Evolutionary conservation across 2,113 vertebrate genomes (phyloP).

Genomic region (Platysteira castanea): DNA sequence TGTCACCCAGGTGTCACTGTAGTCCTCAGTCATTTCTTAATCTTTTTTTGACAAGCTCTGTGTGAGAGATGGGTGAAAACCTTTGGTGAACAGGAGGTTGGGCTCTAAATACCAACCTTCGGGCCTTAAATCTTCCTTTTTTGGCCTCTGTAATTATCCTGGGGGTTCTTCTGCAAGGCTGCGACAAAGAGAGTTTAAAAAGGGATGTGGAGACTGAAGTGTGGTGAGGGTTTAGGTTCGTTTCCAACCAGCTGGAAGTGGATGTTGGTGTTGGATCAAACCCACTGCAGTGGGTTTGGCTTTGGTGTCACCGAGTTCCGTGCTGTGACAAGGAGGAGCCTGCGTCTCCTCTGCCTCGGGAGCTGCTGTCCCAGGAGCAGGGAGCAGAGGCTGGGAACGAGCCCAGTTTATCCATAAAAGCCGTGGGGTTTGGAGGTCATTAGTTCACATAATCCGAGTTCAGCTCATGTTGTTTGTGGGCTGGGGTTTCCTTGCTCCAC

Average conservation of each 20-base stretch:
- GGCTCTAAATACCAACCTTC: fast-evolving
- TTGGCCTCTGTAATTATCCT: background rate
- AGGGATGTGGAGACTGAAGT: fast-evolving
- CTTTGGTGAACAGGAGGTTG: background rate
- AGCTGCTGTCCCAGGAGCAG: background rate
- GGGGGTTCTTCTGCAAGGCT: background rate
- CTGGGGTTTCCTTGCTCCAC: background rate
- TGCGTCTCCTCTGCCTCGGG: background rate
- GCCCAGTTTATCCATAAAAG: background rate
- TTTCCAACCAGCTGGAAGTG: background rate
- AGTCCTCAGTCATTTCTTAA: background rate
- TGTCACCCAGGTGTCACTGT: fast-evolving
- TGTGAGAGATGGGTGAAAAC: background rate
- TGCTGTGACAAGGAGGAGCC: background rate
- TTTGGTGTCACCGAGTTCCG: background rate
- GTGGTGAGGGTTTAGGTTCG: fast-evolving
- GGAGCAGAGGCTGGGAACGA: background rate
- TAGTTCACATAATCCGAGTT: background rate
- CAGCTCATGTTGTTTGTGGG: fast-evolving
- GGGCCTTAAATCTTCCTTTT: background rate
- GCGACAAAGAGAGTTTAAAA: background rate
- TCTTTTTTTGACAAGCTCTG: background rate
- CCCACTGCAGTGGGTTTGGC: background rate
- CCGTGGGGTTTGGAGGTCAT: background rate
- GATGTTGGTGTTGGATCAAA: background rate